Base-by-base conservation (phyloP, 64 coral and sea anemone genomes). In the Orbicella faveolata region DNA sequence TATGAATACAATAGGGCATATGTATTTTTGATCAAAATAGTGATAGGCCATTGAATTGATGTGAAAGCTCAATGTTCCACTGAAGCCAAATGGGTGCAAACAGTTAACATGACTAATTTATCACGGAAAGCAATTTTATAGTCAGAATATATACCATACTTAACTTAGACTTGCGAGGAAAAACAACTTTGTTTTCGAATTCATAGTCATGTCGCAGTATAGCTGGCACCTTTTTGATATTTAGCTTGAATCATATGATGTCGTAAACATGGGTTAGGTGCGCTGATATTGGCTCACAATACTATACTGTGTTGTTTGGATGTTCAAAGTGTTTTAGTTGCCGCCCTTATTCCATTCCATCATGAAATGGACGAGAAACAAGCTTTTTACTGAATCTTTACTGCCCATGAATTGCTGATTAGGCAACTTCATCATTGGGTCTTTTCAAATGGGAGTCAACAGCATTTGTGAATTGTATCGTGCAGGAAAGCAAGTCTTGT, bases 401-500 rank as follows among this genome's bases (percentile, higher is more conserved):
- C 19, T 14, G 6, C 18, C 36, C 2, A 20, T 13, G 10, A 19
- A 11, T 39, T 39, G 61, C 63, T 84, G 61, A 66, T 44, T 68
- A 5, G 9, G 21, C 20, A 36, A 6, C 21, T 36, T 41, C 41
- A 23, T 23, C 11, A 63, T 48, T 18, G 36, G 14, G 20, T 68
- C 11, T 84, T 63, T 19, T 12, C n/a, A 68, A 23, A 16, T 44
- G 33, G 2, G 17, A 66, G 14, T 18, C 34, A 15, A 16, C 16
- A 9, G 57, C 18, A 10, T 67, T 48, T 48, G 35, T 1, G 2
- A 69, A 68, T 62, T 35, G 16, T 9, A 13, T 35, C 61, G 61
- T 37, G 17, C 34, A 83, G 80, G 80, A 83, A 84, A 59, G 17
- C 23, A 84, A 63, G 30, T 23, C 62, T 84, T 68, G 10, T 21